Conservation (phyloP, 2,888 invertebrate species). For the Drosophila barbarae region DNA sequence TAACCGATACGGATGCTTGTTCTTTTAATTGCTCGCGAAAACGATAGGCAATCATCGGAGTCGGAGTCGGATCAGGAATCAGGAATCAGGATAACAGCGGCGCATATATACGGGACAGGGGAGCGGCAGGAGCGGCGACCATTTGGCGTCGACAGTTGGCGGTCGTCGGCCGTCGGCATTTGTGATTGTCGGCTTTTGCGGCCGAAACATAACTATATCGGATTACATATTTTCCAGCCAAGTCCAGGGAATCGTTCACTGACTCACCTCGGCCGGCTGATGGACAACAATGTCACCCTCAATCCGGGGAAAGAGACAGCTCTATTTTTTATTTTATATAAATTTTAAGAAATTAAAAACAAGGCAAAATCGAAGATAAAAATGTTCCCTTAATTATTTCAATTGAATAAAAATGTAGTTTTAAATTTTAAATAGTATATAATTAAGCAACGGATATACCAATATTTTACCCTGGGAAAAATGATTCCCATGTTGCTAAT, state of each 20-base stretch:
- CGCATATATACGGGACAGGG: not conserved
- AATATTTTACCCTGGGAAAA: too few relatives aligned
- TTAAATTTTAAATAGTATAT: too few relatives aligned
- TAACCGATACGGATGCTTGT: slow-evolving; percentile 74
- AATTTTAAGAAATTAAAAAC: not conserved
- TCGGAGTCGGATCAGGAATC: slow-evolving; percentile 24
- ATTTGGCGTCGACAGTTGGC: slow-evolving; percentile 56
- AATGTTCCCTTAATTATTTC: too few relatives aligned
- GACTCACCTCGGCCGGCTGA: not conserved
- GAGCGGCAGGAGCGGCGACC: slow-evolving; percentile 17
- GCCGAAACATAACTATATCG: slow-evolving; percentile 70
- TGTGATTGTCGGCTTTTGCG: slow-evolving; percentile 70
- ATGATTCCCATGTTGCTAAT: too few relatives aligned
- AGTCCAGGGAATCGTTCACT: slow-evolving; percentile 3
- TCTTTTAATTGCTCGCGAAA: slow-evolving; percentile 75
- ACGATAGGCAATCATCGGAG: slow-evolving; percentile 69
- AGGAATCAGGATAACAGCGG: slow-evolving; percentile 22
- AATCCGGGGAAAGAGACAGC: not conserved
- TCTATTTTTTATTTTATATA: not conserved
- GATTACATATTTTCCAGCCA: slow-evolving; percentile 51
- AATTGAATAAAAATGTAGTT: too few relatives aligned
- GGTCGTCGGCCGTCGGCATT: slow-evolving; percentile 56
- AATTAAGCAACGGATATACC: too few relatives aligned
- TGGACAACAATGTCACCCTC: slow-evolving; percentile 20
- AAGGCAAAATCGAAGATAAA: too few relatives aligned